These are phyloP conservation scores for Rotaria magnacalcarata DNA, from an alignment of 2,888 invertebrate genomes.

Conservation along the genomic window DNA sequence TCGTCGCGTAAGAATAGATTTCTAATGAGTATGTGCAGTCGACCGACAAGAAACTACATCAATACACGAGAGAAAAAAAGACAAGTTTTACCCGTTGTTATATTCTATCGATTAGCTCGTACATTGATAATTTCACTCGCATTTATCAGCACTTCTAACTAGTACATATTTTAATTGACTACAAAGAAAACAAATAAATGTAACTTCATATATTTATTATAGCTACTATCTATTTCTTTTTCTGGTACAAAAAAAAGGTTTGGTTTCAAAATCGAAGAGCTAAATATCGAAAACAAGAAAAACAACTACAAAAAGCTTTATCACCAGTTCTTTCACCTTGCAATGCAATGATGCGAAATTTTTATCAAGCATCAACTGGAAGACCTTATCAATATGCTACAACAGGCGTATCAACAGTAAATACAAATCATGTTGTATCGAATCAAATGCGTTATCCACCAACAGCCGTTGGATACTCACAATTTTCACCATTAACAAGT, in stretches of 20 bases:
- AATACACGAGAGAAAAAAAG: slow-evolving; percentile 25
- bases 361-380: slow-evolving; percentile 36
- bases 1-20: slow-evolving; percentile 33
- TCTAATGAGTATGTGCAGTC: slow-evolving; percentile 36
- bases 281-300: slow-evolving; percentile 95
- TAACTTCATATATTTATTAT: background rate
- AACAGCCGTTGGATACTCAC: background rate
- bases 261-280: slow-evolving; percentile 99
- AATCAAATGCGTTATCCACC: slow-evolving; percentile 34
- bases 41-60: slow-evolving; percentile 31
- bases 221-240: background rate
- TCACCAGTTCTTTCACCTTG: background rate
- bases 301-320: slow-evolving; percentile 90
- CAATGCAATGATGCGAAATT: slow-evolving; percentile 43
- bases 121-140: background rate
- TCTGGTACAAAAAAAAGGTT: slow-evolving; percentile 66
- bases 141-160: background rate
- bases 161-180: background rate
- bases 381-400: slow-evolving; percentile 16
- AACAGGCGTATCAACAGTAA: background rate
- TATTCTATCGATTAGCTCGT: slow-evolving; percentile 14
- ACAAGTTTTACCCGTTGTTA: background rate
- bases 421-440: background rate
- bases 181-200: background rate
- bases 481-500: slow-evolving; percentile 5